Base-by-base conservation (phyloP, 2,888 invertebrate species). In the Cosmorhoe ocellata region DNA sequence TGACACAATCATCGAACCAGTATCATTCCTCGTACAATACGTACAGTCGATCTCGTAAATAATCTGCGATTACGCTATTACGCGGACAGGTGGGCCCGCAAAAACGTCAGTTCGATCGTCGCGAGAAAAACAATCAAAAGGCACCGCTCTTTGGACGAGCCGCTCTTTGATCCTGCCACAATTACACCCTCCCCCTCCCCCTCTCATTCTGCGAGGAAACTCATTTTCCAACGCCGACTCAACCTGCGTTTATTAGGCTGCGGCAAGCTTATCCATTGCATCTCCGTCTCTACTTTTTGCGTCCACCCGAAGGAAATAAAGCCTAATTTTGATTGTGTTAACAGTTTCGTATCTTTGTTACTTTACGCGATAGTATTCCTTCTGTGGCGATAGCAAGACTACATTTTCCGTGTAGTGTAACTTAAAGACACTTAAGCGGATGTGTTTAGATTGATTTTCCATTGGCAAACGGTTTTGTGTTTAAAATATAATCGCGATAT, bases 91-190 rank as follows among this genome's bases (percentile, higher is more conserved):
- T 79, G 79, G 69, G 57, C 51, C 60, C 61, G 67, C 74, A 79
- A 79, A 78, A 79, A 75, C 70, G 61, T 54, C 58, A 70, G 69
- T 68, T 72, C 73, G 72, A 73, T 74, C 69, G 68, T 64, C 69
- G 58, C 70, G 66, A 79, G 84, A 84, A 86, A 87, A 87, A 86
- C 86, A 84, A 86, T 86, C 85, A 84, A 86, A 87, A 80, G 84
- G 81, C 79, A 81, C 86, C 85, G 85, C 83, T 62, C 60, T 51
- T 41, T 59, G 65, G 76, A 76, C 71, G 69, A 63, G 72, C 74
- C 75, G 75, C 65, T 75, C 81, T 79, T 80, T 81, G 81, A 79
- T 79, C 81, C 74, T 66, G 74, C 74, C 73, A 80, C 84, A 83
- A 85, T 84, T 85, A 84, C 80, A 69, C 72, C 72, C 73, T 69